Conservation (phyloP, 2,797 vertebrate genomes). For the Knipowitschia caucasica region DNA sequence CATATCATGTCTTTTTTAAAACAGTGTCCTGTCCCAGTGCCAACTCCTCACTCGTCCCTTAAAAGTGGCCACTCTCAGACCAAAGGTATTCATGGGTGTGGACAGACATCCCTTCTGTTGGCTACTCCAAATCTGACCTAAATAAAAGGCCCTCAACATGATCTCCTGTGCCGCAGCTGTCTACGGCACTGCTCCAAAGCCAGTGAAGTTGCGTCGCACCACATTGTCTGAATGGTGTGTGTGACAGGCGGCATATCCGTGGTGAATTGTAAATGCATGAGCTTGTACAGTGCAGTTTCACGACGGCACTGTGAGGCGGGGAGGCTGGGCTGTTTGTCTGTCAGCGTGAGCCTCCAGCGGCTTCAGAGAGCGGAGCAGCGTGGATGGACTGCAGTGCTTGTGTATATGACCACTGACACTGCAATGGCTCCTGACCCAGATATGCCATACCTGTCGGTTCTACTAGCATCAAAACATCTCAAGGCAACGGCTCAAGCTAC, state of each 20-base stretch:
- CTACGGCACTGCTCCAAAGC: constrained; percentile 57
- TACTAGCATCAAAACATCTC: constrained; percentile 8
- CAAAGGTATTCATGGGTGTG: constrained; percentile 65
- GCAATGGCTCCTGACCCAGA: constrained; percentile 40
- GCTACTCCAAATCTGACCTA: constrained; percentile 66
- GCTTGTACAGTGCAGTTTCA: constrained; percentile 42
- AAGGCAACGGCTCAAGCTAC: constrained; percentile 4
- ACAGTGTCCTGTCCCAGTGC: constrained; percentile 30
- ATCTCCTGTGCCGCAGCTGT: constrained; percentile 68
- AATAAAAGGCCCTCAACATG: constrained; percentile 68
- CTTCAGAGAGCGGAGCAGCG: neutral
- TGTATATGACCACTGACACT: constrained; percentile 19
- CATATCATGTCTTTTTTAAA: neutral
- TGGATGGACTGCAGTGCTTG: constrained; percentile 39
- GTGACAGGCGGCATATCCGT: constrained; percentile 39
- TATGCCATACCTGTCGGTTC: constrained; percentile 39
- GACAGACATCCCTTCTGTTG: constrained; percentile 68
- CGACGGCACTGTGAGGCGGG: constrained; percentile 4
- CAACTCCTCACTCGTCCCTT: constrained; percentile 43
- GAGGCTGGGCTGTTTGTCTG: constrained; percentile 24
- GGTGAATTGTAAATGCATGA: constrained; percentile 36
- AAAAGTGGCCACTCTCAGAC: constrained; percentile 49
- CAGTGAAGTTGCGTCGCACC: too few relatives aligned
- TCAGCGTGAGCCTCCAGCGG: constrained; percentile 31
- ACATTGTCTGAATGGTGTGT: constrained; percentile 27